A percentile compares a stretch with the other conserved stretches of the same genome.
Evolutionary conservation across 2,888 invertebrate genomes (phyloP).

Genomic region (Sphinx pinastri): DNA sequence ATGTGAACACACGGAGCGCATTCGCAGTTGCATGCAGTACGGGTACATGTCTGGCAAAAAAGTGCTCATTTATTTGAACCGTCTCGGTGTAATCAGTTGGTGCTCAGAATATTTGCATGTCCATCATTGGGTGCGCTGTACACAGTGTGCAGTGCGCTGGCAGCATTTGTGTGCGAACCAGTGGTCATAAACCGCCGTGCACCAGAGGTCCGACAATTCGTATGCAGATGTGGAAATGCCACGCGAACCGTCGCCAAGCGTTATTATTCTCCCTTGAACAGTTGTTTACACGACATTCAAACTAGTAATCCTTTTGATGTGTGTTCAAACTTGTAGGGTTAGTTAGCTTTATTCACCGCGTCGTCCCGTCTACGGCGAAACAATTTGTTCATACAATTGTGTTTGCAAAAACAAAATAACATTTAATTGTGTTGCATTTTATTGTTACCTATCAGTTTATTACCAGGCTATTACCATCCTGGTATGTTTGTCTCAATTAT

Average conservation of each 20-base stretch:
- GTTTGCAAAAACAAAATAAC: neutral
- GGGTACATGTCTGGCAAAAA: conserved; percentile 36
- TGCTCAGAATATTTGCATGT: conserved; percentile 51
- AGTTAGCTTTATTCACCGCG: neutral
- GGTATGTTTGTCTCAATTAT: neutral
- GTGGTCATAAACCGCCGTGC: conserved; percentile 51
- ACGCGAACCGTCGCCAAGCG: conserved; percentile 46
- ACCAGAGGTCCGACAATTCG: conserved; percentile 52
- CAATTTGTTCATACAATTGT: neutral
- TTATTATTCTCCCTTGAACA: conserved; percentile 32
- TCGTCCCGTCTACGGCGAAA: neutral
- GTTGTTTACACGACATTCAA: conserved; percentile 44
- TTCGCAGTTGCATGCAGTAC: conserved; percentile 34
- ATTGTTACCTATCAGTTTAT: neutral
- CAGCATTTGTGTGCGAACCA: conserved; percentile 44
- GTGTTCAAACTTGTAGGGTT: neutral
- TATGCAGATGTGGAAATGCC: conserved; percentile 65
- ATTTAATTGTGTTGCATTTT: conserved; percentile 4
- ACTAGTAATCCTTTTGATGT: conserved; percentile 34
- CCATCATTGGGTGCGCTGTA: conserved; percentile 42
- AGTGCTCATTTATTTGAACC: conserved; percentile 37
- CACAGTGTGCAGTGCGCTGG: conserved; percentile 14
- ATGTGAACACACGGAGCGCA: conserved; percentile 32
- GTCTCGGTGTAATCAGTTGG: conserved; percentile 45
- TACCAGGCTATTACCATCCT: too few species aligned